phyloP scores from a whole-genome alignment of 2,113 vertebrate genomes.

The Macrotis lagotis region DNA sequence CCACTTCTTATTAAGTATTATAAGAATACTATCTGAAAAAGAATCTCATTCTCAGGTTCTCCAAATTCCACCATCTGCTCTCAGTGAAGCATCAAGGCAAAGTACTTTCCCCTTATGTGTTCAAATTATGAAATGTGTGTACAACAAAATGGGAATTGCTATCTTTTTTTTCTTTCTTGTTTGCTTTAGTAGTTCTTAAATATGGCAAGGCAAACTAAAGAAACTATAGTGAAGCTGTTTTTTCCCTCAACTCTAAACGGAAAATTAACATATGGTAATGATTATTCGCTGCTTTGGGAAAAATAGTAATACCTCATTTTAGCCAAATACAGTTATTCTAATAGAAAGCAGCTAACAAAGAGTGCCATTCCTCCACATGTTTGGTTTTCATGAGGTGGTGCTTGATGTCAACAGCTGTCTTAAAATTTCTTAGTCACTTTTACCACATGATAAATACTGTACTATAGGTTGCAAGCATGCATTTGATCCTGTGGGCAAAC shows the following conservation, averaged over 20 bases:
- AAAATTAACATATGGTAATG: constrained; percentile 62
- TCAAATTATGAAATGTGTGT: constrained; percentile 66
- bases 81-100: constrained; percentile 70
- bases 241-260: constrained; percentile 47
- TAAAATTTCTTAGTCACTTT: constrained; percentile 78
- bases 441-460: constrained; percentile 73
- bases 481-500: constrained; percentile 39
- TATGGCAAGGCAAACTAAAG: constrained; percentile 47
- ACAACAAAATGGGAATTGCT: constrained; percentile 53
- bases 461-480: constrained; percentile 42
- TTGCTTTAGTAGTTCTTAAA: constrained; percentile 36
- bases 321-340: constrained; percentile 71
- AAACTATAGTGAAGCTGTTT: not conserved
- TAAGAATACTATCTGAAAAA: constrained; percentile 45
- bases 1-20: constrained; percentile 60
- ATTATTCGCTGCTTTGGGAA: constrained; percentile 69
- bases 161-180: constrained; percentile 14
- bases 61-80: constrained; percentile 82
- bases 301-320: constrained; percentile 62
- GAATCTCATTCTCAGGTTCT: constrained; percentile 63
- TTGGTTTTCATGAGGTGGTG: constrained; percentile 77
- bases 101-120: constrained; percentile 57
- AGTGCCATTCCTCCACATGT: constrained; percentile 81
- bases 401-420: constrained; percentile 82
- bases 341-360: constrained; percentile 66